Evolutionary conservation across 2,888 invertebrate species (phyloP), one percentile per base, ranked within the genome.

Genomic region (Ctena decussata): DNA sequence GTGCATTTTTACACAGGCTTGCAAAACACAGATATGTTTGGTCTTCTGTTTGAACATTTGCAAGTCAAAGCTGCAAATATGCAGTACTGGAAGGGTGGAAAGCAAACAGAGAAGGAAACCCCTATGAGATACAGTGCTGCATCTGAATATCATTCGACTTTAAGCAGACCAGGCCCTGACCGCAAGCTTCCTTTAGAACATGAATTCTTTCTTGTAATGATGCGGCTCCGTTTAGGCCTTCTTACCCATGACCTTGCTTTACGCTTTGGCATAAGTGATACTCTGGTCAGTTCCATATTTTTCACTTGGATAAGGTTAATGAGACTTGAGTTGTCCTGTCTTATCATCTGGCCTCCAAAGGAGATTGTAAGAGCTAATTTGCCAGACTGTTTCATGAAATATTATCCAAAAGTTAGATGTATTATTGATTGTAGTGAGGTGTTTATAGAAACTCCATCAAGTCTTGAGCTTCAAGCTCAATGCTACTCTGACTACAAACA

Each of bases 1-100:
- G 49, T 77, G n/a, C 37, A 32, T 27, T 69, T 77, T 46, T 69
- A 32, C 35, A 77, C 69, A n/a, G 69, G 77, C 32, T 32, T 77
- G 21, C 21, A 65, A 24, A 30, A 21, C 21, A 73, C 57, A 46
- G n/a, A 11, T n/a, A 39, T 46, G 27, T 65, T 65, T 69, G 44
- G 60, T n/a, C n/a, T 35, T 8, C 24, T 77, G 46, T 39, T 49
- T 49, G n/a, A n/a, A 21, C n/a, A 21, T 49, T 21, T 49, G n/a
- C 5, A 12, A 12, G 5, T 49, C 8, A 49, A 49, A n/a, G 49
- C 49, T 21, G 21, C 21, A 15, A 49, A 49, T 49, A 49, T 49
- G 49, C 49, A n/a, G 5, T 49, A 49, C 49, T 49, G 49, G 49
- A 49, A 65, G 30, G 60, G 57, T 57, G 77, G 49, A 37, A 41